A percentile compares a stretch with the other conserved stretches of the same genome.
Evolutionary conservation across 2,888 invertebrate species (phyloP).

Genomic region (Epiblema foenella): DNA sequence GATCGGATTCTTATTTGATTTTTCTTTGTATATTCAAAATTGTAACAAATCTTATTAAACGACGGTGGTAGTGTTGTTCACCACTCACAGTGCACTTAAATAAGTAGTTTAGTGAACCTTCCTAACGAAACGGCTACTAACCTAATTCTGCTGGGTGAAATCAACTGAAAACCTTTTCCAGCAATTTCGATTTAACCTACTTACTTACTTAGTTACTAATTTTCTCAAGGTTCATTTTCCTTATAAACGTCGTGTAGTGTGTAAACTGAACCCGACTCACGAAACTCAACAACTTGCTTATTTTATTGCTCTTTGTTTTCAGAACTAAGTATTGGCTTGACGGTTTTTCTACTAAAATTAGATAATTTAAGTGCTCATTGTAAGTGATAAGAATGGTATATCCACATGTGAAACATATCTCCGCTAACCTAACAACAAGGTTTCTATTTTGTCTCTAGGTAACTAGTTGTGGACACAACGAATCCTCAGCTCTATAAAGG

Average conservation of each 20-base stretch:
- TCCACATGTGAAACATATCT: constrained; percentile 6
- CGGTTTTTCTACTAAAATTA: constrained; percentile 23
- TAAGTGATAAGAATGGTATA: constrained; percentile 6
- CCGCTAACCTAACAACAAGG: not conserved
- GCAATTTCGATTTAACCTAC: constrained; percentile 26
- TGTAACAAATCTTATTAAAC: too few species aligned
- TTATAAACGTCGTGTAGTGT: not conserved
- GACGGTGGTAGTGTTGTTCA: too few species aligned
- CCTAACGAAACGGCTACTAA: not conserved
- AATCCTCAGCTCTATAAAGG: too few species aligned
- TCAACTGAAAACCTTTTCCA: constrained; percentile 7
- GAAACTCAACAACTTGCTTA: not conserved
- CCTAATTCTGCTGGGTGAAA: not conserved
- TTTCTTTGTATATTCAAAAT: too few species aligned
- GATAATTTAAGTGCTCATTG: constrained; percentile 36
- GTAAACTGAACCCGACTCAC: constrained; percentile 17
- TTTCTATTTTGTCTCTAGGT: not conserved
- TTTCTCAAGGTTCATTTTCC: constrained; percentile 16
- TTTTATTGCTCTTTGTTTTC: constrained; percentile 41
- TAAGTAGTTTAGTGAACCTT: not conserved
- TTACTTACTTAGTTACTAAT: constrained; percentile 10
- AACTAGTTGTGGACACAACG: too few species aligned
- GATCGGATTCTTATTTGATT: too few species aligned
- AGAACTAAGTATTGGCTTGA: constrained; percentile 30
- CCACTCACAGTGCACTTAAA: too few species aligned